phyloP scores from a whole-genome alignment of 2,113 vertebrate genomes.

The Passer domesticus region DNA sequence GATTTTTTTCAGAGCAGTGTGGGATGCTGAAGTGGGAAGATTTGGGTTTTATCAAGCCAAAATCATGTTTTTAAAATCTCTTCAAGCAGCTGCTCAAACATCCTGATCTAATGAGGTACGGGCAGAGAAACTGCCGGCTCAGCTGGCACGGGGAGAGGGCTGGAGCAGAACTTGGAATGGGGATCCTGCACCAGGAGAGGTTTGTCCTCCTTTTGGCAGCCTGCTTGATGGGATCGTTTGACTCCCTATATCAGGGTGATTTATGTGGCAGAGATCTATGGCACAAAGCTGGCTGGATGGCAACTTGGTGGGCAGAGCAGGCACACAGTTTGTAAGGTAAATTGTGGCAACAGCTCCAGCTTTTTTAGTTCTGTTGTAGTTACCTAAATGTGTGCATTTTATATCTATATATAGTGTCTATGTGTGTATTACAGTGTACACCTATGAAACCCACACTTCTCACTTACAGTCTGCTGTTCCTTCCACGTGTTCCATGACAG shows the following conservation, averaged over 20 bases:
- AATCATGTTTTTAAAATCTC: background rate
- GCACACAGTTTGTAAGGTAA: background rate
- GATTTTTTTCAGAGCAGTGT: background rate
- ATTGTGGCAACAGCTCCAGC: background rate
- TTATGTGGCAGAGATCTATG: background rate
- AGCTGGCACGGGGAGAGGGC: background rate
- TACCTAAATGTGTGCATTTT: background rate
- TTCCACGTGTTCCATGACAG: background rate
- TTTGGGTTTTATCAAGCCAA: conserved; percentile 16
- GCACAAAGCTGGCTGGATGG: background rate
- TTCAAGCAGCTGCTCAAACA: conserved; percentile 27
- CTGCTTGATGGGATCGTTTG: background rate
- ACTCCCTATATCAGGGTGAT: background rate
- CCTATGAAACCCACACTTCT: background rate
- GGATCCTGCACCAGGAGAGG: background rate
- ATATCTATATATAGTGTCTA: too few species aligned
- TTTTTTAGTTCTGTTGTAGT: background rate
- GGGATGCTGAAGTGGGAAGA: background rate
- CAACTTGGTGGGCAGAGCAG: background rate
- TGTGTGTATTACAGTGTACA: background rate
- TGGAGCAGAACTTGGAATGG: background rate
- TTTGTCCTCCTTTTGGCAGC: background rate
- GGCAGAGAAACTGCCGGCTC: background rate
- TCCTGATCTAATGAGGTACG: conserved; percentile 3
- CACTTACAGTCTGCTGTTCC: background rate